These are phyloP conservation scores for Odontomachus brunneus DNA, from an alignment of 1,140 invertebrate genomes.

Conservation along the genomic window DNA sequence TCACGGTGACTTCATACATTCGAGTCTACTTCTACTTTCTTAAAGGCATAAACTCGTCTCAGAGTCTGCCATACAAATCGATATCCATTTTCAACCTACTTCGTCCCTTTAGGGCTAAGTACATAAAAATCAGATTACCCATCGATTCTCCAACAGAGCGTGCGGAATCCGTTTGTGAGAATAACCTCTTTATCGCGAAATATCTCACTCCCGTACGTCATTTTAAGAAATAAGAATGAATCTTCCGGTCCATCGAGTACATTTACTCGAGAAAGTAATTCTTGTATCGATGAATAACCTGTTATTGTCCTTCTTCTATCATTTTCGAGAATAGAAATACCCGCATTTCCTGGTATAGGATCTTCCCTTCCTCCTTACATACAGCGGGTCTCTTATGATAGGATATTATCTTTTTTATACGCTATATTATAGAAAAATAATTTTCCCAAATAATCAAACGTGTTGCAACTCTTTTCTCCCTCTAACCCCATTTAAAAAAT, in stretches of 20 bases:
- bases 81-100: background rate
- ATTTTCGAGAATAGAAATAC: constrained; percentile 18
- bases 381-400: background rate
- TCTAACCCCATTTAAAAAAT: background rate
- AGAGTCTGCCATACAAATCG: background rate
- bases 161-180: background rate
- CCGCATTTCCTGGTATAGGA: background rate
- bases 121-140: constrained; percentile 23
- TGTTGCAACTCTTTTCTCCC: background rate
- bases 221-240: constrained; percentile 6
- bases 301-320: background rate
- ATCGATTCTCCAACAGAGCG: background rate
- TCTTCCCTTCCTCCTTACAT: constrained; percentile 6
- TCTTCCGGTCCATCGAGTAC: background rate
- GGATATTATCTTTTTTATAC: background rate
- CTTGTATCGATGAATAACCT: constrained; percentile 7
- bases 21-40: background rate
- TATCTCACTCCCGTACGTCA: background rate
- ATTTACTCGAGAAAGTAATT: constrained; percentile 14
- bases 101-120: background rate
- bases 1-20: background rate
- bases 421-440: too few species aligned
- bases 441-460: too few species aligned
- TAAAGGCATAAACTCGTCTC: background rate
- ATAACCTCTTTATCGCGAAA: background rate